Conservation (phyloP, 2,888 invertebrate species). For the Thyatira batis region DNA sequence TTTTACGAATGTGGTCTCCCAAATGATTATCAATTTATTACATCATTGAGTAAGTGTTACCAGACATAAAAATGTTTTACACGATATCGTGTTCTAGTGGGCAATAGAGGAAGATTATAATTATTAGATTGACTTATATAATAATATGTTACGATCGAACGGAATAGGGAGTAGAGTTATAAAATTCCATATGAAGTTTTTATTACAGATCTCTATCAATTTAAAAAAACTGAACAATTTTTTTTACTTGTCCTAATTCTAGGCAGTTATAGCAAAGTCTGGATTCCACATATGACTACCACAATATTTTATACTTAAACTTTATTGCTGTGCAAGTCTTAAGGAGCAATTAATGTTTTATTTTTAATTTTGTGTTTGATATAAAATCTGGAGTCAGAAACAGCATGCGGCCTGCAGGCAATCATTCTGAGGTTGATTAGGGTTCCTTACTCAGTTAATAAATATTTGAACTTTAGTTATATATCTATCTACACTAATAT, state of each 20-base stretch:
- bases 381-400: constrained; percentile 22
- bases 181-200: neutral
- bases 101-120: constrained; percentile 6
- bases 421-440: constrained; percentile 4
- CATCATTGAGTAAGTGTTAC: constrained; percentile 39
- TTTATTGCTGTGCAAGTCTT: constrained; percentile 27
- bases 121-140: neutral
- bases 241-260: neutral
- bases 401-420: constrained; percentile 23
- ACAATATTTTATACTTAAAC: constrained; percentile 9
- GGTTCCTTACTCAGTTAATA: no score
- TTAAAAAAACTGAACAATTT: no score
- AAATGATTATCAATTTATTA: constrained; percentile 57
- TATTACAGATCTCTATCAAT: no score
- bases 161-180: neutral
- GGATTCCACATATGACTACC: neutral
- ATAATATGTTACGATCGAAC: neutral
- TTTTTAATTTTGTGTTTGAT: constrained; percentile 21
- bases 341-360: constrained; percentile 28
- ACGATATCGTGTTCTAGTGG: constrained; percentile 17
- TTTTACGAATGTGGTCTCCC: constrained; percentile 59
- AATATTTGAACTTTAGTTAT: no score
- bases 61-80: constrained; percentile 39
- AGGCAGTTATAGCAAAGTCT: neutral
- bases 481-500: no score